A percentile compares a stretch with the other conserved stretches of the same genome.
Evolutionary conservation across 2,888 invertebrate species (phyloP).

Genomic region (Erannis defoliaria): DNA sequence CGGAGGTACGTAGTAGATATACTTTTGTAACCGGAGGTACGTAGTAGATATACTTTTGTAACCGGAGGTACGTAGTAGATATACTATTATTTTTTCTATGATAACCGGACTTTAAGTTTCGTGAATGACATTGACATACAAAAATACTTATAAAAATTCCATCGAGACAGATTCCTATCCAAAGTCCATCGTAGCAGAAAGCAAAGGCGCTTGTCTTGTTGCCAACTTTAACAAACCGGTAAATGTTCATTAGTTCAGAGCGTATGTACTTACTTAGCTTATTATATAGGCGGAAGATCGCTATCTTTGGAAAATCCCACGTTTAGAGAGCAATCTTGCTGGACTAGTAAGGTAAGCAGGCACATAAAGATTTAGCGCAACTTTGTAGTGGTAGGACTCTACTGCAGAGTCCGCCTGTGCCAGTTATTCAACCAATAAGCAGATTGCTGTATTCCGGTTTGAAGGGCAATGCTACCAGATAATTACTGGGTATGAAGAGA

Average conservation of each 20-base stretch:
- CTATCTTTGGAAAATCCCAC: slow-evolving; percentile 9
- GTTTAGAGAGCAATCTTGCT: not conserved
- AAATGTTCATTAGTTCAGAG: not conserved
- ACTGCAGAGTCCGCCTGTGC: no score
- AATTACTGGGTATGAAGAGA: no score
- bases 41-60: no score
- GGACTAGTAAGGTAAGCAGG: not conserved
- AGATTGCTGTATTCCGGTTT: no score
- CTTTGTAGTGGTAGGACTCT: no score
- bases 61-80: no score
- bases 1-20: no score
- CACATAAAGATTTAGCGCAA: not conserved
- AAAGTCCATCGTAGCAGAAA: not conserved
- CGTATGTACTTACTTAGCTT: not conserved
- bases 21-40: no score
- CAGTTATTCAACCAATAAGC: no score
- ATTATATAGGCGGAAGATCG: not conserved
- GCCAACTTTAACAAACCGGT: not conserved
- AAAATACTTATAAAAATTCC: not conserved
- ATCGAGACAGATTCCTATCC: not conserved
- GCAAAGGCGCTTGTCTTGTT: not conserved
- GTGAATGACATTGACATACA: not conserved
- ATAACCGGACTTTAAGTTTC: not conserved
- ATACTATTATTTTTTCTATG: not conserved
- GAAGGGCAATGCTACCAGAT: no score